Conservation (phyloP, 2,113 vertebrate genomes). For the Falco punctatus region DNA sequence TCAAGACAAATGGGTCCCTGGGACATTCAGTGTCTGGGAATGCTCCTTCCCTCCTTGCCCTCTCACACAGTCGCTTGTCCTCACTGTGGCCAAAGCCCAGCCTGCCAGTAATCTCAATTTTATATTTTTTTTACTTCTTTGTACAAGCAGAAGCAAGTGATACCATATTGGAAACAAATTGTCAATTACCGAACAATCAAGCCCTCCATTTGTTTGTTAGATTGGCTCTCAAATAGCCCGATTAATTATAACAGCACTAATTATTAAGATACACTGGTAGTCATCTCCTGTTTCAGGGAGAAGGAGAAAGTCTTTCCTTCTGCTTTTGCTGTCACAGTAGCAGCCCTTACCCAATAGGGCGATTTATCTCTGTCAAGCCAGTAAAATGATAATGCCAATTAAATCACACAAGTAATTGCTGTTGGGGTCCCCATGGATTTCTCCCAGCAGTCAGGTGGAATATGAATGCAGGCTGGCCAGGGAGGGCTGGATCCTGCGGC, state of each 20-base stretch:
- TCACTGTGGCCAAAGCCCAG: neutral
- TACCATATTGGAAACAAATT: slow-evolving; percentile 61
- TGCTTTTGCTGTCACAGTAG: slow-evolving; percentile 66
- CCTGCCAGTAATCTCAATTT: neutral
- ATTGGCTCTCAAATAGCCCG: slow-evolving; percentile 73
- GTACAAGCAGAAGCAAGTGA: neutral
- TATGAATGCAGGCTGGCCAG: slow-evolving; percentile 75
- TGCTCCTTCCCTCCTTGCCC: neutral
- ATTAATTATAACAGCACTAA: slow-evolving; percentile 76
- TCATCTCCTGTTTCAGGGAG: slow-evolving; percentile 53
- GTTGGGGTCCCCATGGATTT: slow-evolving; percentile 80
- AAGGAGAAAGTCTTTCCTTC: slow-evolving; percentile 44
- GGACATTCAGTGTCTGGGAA: neutral
- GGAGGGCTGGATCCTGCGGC: neutral
- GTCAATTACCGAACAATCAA: slow-evolving; percentile 72
- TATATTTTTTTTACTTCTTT: neutral
- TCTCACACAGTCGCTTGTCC: slow-evolving; percentile 9
- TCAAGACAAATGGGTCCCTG: slow-evolving; percentile 18
- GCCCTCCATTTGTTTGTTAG: slow-evolving; percentile 71
- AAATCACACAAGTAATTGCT: slow-evolving; percentile 92
- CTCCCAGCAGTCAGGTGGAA: slow-evolving; percentile 79
- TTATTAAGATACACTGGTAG: slow-evolving; percentile 76
- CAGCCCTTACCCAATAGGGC: slow-evolving; percentile 70
- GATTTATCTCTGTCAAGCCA: slow-evolving; percentile 92
- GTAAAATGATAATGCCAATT: slow-evolving; percentile 96